Conservation (phyloP, 1,140 invertebrate genomes). For the Ganaspis sp. region DNA sequence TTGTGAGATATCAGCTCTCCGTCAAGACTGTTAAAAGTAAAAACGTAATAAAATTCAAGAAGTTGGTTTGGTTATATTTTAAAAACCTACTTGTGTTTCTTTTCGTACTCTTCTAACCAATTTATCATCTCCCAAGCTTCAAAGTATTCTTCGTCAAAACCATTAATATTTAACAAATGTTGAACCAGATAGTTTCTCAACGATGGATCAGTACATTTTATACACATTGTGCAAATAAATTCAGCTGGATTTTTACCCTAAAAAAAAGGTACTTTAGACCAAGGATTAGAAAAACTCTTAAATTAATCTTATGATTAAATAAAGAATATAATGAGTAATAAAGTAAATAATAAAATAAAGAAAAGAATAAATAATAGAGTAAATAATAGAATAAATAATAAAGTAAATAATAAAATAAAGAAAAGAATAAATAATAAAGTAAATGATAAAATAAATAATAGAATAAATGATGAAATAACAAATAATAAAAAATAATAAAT, state of each 20-base stretch:
- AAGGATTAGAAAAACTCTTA: no score
- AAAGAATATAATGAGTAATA: no score
- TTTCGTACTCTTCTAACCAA: constrained; percentile 74
- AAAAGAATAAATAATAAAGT: no score
- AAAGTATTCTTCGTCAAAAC: constrained; percentile 74
- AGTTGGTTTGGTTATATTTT: not conserved
- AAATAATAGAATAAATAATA: no score
- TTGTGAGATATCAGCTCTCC: constrained; percentile 55
- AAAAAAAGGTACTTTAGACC: constrained; percentile 34
- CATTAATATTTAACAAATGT: constrained; percentile 75
- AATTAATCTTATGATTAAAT: no score
- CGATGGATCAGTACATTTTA: constrained; percentile 74
- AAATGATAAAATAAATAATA: no score
- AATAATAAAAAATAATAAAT: not conserved
- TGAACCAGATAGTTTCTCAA: constrained; percentile 79
- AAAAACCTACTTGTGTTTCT: constrained; percentile 58
- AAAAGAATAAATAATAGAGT: no score
- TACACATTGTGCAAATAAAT: constrained; percentile 78
- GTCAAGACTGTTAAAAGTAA: constrained; percentile 49
- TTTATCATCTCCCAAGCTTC: constrained; percentile 79
- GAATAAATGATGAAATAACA: no score
- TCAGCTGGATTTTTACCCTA: constrained; percentile 76
- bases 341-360: no score
- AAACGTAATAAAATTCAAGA: not conserved
- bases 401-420: no score